Conservation (phyloP, 2,888 invertebrate genomes). For the Rhogogaster chlorosoma region DNA sequence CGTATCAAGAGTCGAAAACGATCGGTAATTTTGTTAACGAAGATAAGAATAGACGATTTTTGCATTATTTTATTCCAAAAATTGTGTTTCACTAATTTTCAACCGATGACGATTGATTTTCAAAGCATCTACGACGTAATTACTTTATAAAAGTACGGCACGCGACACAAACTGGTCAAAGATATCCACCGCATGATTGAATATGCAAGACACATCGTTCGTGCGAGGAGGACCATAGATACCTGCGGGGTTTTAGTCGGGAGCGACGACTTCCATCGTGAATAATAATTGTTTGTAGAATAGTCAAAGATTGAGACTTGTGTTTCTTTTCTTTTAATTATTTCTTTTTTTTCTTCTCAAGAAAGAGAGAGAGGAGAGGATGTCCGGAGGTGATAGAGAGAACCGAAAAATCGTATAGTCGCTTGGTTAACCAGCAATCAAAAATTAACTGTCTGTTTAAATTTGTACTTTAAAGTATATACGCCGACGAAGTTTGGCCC, state of each 20-base stretch:
- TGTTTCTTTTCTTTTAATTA: constrained; percentile 30
- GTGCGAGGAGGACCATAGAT: constrained; percentile 53
- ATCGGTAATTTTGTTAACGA: neutral
- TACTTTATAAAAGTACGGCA: constrained; percentile 59
- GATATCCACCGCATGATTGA: constrained; percentile 36
- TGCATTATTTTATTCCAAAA: no score
- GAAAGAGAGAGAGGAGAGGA: constrained; percentile 67
- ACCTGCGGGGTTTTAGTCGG: constrained; percentile 5
- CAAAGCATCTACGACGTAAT: constrained; percentile 11
- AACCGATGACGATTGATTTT: neutral
- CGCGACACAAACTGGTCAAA: constrained; percentile 63
- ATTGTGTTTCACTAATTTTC: neutral
- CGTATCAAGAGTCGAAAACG: neutral
- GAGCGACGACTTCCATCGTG: constrained; percentile 59
- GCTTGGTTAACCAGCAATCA: constrained; percentile 60
- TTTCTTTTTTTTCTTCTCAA: constrained; percentile 53
- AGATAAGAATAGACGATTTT: neutral
- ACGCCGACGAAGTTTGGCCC: neutral
- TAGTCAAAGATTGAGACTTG: constrained; percentile 13
- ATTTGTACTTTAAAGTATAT: constrained; percentile 64
- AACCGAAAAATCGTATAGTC: constrained; percentile 43
- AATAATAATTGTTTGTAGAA: constrained; percentile 65
- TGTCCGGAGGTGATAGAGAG: constrained; percentile 68
- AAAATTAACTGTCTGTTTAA: constrained; percentile 63
- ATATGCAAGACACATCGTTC: constrained; percentile 7